phyloP scores from a whole-genome alignment of 1,140 invertebrate species.

The Cydia pomonella region DNA sequence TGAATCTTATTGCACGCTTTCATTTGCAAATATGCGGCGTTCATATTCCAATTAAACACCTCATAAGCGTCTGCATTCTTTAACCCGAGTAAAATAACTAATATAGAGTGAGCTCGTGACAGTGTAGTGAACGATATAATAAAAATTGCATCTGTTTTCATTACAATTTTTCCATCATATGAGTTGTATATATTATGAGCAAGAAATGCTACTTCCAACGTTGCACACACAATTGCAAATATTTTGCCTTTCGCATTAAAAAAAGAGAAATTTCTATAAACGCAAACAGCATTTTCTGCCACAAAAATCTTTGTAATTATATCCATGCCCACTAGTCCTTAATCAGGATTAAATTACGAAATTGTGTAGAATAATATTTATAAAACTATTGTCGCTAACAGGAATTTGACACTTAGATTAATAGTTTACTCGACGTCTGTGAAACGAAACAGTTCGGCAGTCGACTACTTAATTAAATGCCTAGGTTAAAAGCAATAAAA shows the following conservation, averaged over 20 bases:
- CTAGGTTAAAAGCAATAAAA: background rate
- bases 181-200: background rate
- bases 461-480: background rate
- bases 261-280: background rate
- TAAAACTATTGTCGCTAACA: background rate
- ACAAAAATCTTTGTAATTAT: background rate
- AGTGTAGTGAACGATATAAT: background rate
- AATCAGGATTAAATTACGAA: too few relatives aligned
- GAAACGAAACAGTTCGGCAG: background rate
- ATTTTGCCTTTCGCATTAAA: background rate
- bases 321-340: background rate
- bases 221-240: background rate
- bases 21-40: background rate
- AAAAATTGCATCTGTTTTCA: background rate
- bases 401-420: background rate
- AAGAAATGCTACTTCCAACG: background rate
- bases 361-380: too few relatives aligned
- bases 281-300: background rate
- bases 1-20: background rate
- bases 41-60: background rate
- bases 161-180: background rate
- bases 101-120: background rate
- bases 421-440: background rate
- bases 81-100: background rate
- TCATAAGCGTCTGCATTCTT: background rate